Evolutionary conservation across 2,113 vertebrate species (phyloP).

Genomic region (Calyptommatus sinebrachiatus): DNA sequence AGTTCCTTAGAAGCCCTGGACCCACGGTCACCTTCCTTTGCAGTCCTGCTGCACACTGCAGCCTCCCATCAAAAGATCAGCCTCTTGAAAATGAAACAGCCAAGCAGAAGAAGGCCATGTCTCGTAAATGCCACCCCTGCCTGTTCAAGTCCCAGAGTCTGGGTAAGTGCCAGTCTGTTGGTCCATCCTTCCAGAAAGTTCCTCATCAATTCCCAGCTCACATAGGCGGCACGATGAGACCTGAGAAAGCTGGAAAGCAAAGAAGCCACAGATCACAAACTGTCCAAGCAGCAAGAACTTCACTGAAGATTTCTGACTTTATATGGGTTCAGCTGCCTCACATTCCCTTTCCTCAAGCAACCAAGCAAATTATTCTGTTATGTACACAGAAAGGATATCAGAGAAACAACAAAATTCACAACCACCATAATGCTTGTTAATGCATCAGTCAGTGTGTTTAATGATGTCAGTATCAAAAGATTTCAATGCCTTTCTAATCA

Average conservation of each 20-base stretch:
- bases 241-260: slow-evolving; percentile 19
- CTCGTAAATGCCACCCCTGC: background rate
- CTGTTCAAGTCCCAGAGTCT: background rate
- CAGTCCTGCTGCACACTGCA: background rate
- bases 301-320: too few relatives aligned
- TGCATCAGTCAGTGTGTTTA: too few relatives aligned
- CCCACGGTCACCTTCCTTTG: background rate
- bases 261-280: background rate
- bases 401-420: too few relatives aligned
- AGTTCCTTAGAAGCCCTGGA: background rate
- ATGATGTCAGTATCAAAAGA: too few relatives aligned
- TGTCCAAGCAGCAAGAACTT: background rate
- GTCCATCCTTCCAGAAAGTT: background rate
- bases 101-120: background rate
- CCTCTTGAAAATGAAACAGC: background rate
- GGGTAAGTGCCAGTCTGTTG: background rate
- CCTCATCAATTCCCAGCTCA: background rate
- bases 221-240: background rate
- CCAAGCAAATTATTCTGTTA: too few relatives aligned
- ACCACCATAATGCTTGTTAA: too few relatives aligned
- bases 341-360: too few relatives aligned
- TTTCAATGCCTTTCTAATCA: too few relatives aligned
- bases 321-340: too few relatives aligned
- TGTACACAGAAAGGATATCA: too few relatives aligned
- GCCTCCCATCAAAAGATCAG: slow-evolving; percentile 6